These are phyloP conservation scores for Aphidoletes aphidimyza DNA, from an alignment of 2,888 invertebrate species.

Conservation along the genomic window DNA sequence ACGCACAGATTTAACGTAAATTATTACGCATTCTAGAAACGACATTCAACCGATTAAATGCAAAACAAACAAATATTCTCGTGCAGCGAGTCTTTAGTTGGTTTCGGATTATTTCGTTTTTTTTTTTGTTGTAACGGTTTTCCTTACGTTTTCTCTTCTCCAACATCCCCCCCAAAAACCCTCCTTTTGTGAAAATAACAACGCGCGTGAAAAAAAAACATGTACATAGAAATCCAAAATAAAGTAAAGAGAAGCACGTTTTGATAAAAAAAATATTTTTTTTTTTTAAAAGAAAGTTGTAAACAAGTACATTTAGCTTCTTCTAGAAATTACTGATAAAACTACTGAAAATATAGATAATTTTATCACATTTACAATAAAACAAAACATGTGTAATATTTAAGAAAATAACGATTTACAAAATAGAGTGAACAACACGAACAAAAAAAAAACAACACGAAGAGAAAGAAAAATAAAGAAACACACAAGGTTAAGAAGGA, in stretches of 20 bases:
- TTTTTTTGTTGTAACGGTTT: not conserved
- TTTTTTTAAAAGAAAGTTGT: not conserved
- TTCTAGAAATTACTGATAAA: not conserved
- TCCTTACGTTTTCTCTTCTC: not conserved
- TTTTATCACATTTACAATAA: conserved; percentile 42
- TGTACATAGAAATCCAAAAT: not conserved
- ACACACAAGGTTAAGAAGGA: not conserved
- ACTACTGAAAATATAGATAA: conserved; percentile 24
- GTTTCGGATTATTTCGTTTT: too few species aligned
- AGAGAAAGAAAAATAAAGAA: not conserved
- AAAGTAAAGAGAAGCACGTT: not conserved
- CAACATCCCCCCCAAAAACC: too few species aligned
- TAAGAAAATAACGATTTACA: too few species aligned
- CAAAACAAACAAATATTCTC: not conserved
- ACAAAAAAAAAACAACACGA: too few species aligned
- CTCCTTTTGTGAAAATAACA: not conserved
- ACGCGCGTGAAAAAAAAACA: not conserved
- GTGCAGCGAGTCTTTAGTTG: not conserved
- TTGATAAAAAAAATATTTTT: conserved; percentile 40
- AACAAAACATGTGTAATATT: not conserved
- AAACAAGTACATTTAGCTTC: not conserved
- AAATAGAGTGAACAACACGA: too few species aligned
- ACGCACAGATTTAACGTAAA: not conserved
- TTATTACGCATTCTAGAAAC: not conserved
- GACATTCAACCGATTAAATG: not conserved